Base-by-base conservation (phyloP, 2,888 invertebrate genomes). In the Melipona bicolor region DNA sequence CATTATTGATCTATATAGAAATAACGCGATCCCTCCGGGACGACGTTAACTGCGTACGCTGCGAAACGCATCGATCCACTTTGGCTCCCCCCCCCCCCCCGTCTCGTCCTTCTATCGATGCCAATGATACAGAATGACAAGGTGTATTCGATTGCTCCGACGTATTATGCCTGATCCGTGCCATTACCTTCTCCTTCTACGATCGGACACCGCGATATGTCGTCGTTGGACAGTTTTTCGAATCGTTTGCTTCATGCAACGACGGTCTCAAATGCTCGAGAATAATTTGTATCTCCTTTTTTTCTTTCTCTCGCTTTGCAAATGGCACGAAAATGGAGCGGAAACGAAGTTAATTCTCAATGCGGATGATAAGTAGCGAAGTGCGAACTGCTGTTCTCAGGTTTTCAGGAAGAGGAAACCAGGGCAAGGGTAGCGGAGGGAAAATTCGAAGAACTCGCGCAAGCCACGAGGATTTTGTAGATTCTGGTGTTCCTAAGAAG, bases 401-500 rank as follows among this genome's bases (percentile, higher is more conserved):
- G 43, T 43, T 43, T 43, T 43, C 43, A 43, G 11, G 69, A 13
- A 17, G 9, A 70, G 49, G 72, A 49, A 65, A 65, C 65, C 77
- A 17, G 43, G 17, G 49, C 49, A 49, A 56, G 15, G n/a, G 32
- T 27, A 24, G 50, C 19, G 36, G 65, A 67, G 21, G 49, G 19
- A 59, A 32, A 74, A 56, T 59, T n/a, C 56, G 56, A 56, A 36
- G 50, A n/a, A 27, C 24, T 43, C 54, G 59, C 32, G n/a, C 61
- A 19, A 43, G 50, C 36, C 69, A 50, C 32, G 11, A 52, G 27
- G 70, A 70, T 79, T 71, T 32, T 52, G 54, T 71, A 65, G 65
- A 59, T 77, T 77, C 71, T 64, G 49, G 49, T 43, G 43, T 62
- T 50, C n/a, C 32, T 5, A 52, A 54, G 70, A 67, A 54, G 49